Base-by-base conservation (phyloP, 2,888 invertebrate genomes). In the Dolomedes plantarius region DNA sequence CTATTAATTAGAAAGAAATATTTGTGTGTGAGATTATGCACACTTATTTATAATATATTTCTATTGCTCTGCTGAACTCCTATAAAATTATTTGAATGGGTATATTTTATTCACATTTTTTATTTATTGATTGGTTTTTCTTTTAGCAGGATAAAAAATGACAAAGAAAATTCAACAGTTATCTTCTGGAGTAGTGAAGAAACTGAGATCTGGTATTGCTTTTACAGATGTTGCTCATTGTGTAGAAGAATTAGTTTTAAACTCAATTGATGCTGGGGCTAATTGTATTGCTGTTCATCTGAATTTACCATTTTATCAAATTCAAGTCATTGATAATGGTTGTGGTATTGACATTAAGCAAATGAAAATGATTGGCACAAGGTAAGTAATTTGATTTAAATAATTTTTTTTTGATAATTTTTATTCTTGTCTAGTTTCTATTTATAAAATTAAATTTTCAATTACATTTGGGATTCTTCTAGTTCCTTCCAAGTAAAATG, bases 291-390 rank as follows among this genome's bases (percentile, higher is more conserved):
- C 95, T 27, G 92, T 96, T 74, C 92, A 95, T 89, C 90, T 96
- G 29, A 92, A 95, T 90, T 91, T 94, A 31, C 90, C 92, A 79
- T 92, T 93, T 87, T 93, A 93, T 89, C 93, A 92, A 88, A 92
- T 96, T 88, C 95, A 95, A 93, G 94, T 96, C 6, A 93, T 95
- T 50, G 96, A 96, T 90, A 95, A 96, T 92, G 96, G 96, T 0
- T 89, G 88, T 89, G 96, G 96, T 1, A 93, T 96, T 36, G 89
- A 91, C 1, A 91, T 92, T 89, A 90, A 91, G 31, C 93, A 94
- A 90, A 92, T 96, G 86, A 90, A 92, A 68, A 88, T 91, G 29
- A 90, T 95, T 69, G 95, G 95, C 16, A 91, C 92, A 88, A 93
- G 93, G 93, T 93, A 65, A 56, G n/a, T n/a, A n/a, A n/a, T 36